Percentiles rank a stretch among this genome's conserved stretches.
phyloP scores from a whole-genome alignment of 2,888 invertebrate genomes.

The Terebella lapidaria region DNA sequence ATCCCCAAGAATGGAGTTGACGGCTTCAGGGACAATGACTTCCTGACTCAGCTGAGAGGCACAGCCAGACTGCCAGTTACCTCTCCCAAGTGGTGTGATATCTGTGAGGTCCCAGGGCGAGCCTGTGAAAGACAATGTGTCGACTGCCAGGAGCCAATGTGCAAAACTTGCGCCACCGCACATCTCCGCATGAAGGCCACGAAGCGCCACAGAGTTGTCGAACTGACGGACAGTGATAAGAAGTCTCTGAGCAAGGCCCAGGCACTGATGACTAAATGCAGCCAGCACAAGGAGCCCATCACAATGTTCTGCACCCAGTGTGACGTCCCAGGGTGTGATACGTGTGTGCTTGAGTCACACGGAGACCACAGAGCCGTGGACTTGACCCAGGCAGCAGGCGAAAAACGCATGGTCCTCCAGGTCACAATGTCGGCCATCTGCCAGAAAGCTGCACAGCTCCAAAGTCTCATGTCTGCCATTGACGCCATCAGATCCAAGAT shows the following conservation, averaged over 20 bases:
- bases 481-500: not conserved
- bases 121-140: not conserved
- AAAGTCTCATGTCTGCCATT: not conserved
- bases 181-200: not conserved
- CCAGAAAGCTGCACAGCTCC: not conserved
- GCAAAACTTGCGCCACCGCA: not conserved
- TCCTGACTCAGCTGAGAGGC: not conserved
- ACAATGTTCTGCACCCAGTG: not conserved
- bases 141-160: not conserved
- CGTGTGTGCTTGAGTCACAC: too few relatives aligned
- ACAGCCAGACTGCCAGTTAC: too few relatives aligned
- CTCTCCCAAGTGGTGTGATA: not conserved
- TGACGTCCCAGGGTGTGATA: not conserved
- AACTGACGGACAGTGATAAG: not conserved
- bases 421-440: not conserved
- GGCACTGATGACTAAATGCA: not conserved
- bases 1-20: not conserved
- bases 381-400: not conserved
- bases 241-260: not conserved
- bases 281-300: not conserved
- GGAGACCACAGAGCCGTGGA: not conserved
- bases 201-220: not conserved
- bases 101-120: not conserved
- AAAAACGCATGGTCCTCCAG: not conserved
- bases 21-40: not conserved